Evolutionary conservation across 2,113 vertebrate genomes (phyloP).

Genomic region (Elephantulus edwardii): DNA sequence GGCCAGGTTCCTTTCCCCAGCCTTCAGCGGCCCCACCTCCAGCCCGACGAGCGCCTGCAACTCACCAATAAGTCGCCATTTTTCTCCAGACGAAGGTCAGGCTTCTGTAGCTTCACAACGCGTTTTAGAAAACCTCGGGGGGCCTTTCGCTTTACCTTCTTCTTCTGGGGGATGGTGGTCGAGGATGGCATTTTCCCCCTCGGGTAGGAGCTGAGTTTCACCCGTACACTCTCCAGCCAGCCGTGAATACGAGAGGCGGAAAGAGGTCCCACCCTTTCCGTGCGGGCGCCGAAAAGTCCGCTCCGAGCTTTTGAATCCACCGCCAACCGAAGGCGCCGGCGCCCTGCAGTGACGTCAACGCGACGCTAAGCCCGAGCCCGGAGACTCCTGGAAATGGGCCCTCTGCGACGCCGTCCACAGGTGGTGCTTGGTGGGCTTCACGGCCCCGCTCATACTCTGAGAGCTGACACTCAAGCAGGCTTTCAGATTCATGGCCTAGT

Average conservation of each 20-base stretch:
- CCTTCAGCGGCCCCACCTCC: background rate
- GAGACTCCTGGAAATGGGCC: too few relatives aligned
- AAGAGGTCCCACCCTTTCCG: fast-evolving
- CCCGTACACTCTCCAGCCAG: fast-evolving
- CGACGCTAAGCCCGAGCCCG: background rate
- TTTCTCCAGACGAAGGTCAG: conserved; percentile 74
- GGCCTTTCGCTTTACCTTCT: conserved; percentile 68
- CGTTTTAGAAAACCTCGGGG: conserved; percentile 79
- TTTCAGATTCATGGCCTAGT: too few relatives aligned
- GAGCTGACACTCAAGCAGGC: too few relatives aligned
- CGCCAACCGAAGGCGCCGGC: conserved; percentile 63
- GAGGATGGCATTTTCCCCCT: conserved; percentile 24
- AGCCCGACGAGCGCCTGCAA: background rate
- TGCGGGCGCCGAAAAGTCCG: fast-evolving
- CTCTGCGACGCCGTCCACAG: too few relatives aligned
- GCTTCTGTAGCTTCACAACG: conserved; percentile 80
- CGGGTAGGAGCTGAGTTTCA: background rate
- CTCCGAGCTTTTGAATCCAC: conserved; percentile 59
- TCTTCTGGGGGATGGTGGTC: background rate
- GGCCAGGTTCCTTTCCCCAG: too few relatives aligned
- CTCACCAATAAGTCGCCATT: conserved; percentile 85
- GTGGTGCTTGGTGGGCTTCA: background rate
- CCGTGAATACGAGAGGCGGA: fast-evolving
- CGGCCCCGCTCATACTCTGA: too few relatives aligned
- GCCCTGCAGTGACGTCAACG: conserved; percentile 59